Base-by-base conservation (phyloP, 1,140 invertebrate genomes). In the Lutraria rhynchaena region DNA sequence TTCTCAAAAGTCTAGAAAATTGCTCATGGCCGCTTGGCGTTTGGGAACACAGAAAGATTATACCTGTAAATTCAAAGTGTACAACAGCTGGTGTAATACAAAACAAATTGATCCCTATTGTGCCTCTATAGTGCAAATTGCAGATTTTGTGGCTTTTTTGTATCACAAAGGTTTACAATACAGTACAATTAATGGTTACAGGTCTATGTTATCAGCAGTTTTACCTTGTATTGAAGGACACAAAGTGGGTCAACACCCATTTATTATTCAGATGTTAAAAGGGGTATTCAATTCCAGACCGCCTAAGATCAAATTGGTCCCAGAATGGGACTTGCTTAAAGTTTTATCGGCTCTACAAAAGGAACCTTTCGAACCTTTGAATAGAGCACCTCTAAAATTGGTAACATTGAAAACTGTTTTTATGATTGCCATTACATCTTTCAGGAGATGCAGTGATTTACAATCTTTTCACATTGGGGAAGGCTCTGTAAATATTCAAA, bases 51-150 rank as follows among this genome's bases (percentile, higher is more conserved):
- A 75, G 19, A 70, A 70, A 51, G 55, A 70, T 29, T 77, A 83
- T 55, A n/a, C 1, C n/a, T 33, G 0, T 4, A 78, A 78, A 65
- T 77, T 77, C 55, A 60, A 55, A 61, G 24, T 27, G 49, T 83
- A 71, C 55, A 35, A n/a, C 70, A 60, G 53, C 55, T 83, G 81
- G 73, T 83, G 63, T 83, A 29, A 63, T 49, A 44, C 29, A 69
- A 61, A 35, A 35, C 0, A 82, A 69, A 37, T 69, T 69, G n/a
- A 70, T 75, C 33, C 53, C n/a, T 53, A 58, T 58, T 5, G 22
- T n/a, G 35, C 44, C 24, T 49, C 65, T 76, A 44, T 73, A 37
- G 41, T 15, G 27, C 5, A 76, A 33, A 24, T 58, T 46, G 35
- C 60, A n/a, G 61, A 81, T 33, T 75, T 76, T n/a, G 33, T 82